A percentile compares a stretch with the other conserved stretches of the same genome.
Evolutionary conservation across 2,888 invertebrate species (phyloP).

Genomic region (Morpho helenor): DNA sequence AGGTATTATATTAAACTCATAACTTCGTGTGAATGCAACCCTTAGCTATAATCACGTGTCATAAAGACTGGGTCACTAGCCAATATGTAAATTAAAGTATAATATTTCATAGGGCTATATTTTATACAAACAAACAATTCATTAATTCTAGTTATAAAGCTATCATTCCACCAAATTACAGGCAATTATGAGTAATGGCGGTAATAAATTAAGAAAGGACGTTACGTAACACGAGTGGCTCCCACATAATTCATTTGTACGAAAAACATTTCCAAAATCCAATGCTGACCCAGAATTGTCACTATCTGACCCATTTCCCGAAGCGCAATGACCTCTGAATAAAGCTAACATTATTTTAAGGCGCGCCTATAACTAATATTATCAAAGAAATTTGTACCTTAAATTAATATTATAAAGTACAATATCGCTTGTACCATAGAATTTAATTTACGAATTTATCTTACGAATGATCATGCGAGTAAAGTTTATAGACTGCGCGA

Average conservation of each 20-base stretch:
- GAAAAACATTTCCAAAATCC: slow-evolving; percentile 51
- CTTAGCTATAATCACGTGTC: no score
- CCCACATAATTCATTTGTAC: slow-evolving; percentile 54
- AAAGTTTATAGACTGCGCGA: slow-evolving; percentile 66
- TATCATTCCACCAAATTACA: slow-evolving; percentile 18
- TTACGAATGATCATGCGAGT: slow-evolving; percentile 70
- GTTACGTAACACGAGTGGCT: slow-evolving; percentile 18
- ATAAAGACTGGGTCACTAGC: no score
- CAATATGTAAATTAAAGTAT: slow-evolving; percentile 1
- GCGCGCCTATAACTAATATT: slow-evolving; percentile 45
- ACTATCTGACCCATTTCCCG: slow-evolving; percentile 66
- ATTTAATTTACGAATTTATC: slow-evolving; percentile 76
- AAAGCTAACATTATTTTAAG: slow-evolving; percentile 63
- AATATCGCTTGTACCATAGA: slow-evolving; percentile 34
- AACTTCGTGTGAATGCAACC: no score
- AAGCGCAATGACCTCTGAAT: slow-evolving; percentile 31
- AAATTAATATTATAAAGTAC: slow-evolving; percentile 32
- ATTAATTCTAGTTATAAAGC: slow-evolving; percentile 16
- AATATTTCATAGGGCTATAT: slow-evolving; percentile 2
- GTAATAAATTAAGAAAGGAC: slow-evolving; percentile 25
- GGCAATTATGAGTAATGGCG: slow-evolving; percentile 17
- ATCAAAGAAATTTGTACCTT: slow-evolving; percentile 38
- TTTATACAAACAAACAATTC: slow-evolving; percentile 4
- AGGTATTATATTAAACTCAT: no score
- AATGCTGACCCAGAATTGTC: slow-evolving; percentile 54